Percentiles rank a stretch among this genome's conserved stretches.
Evolutionary conservation across 2,888 invertebrate species (phyloP).

Genomic region (Hipparchia semele): DNA sequence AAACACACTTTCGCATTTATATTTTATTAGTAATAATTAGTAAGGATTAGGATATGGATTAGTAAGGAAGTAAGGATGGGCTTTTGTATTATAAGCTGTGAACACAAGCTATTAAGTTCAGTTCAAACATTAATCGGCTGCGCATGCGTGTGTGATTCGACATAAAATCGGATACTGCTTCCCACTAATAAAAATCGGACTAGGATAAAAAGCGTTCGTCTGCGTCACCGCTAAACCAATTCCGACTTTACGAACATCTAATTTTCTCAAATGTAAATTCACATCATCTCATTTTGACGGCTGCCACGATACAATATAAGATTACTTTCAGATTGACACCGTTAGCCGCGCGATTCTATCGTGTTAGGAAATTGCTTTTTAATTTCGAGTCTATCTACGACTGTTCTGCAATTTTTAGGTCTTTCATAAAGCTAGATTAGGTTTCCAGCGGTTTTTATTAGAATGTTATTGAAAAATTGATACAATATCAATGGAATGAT

Average conservation of each 20-base stretch:
- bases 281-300: constrained; percentile 46
- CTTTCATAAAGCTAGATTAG: not conserved
- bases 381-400: not conserved
- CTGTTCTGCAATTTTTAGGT: constrained; percentile 8
- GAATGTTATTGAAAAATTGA: too few relatives aligned
- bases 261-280: constrained; percentile 47
- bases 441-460: not conserved
- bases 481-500: too few relatives aligned
- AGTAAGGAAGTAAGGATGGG: too few relatives aligned
- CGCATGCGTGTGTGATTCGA: not conserved
- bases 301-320: constrained; percentile 42
- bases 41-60: too few relatives aligned
- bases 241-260: constrained; percentile 41
- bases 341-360: constrained; percentile 17
- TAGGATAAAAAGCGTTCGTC: not conserved
- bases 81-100: too few relatives aligned
- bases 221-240: constrained; percentile 26
- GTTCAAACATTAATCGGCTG: not conserved
- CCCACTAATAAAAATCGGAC: not conserved
- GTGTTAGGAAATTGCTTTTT: constrained; percentile 2
- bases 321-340: constrained; percentile 18
- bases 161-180: not conserved
- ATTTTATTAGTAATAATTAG: too few relatives aligned
- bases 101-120: not conserved
- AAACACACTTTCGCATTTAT: too few relatives aligned